These are phyloP conservation scores for Galerucella calmariensis DNA, from an alignment of 2,888 invertebrate genomes.

Conservation along the genomic window DNA sequence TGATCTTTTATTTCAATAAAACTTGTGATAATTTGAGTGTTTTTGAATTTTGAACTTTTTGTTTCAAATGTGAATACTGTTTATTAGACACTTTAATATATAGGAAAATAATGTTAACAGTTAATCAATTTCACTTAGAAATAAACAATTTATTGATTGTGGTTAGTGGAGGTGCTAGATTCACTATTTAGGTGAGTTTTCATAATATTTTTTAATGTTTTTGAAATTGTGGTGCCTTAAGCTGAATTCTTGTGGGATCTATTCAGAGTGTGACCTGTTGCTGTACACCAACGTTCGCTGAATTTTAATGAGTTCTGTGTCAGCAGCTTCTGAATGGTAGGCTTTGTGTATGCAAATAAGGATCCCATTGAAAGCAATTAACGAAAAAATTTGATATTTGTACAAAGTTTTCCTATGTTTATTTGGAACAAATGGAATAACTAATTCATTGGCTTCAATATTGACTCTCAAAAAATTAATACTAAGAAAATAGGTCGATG, in stretches of 20 bases:
- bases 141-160: background rate
- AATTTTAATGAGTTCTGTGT: conserved; percentile 3
- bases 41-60: background rate
- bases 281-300: conserved; percentile 4
- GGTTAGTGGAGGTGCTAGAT: background rate
- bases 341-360: background rate
- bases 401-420: too few relatives aligned
- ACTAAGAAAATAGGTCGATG: too few relatives aligned
- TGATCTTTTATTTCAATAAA: background rate
- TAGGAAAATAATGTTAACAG: background rate
- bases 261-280: conserved; percentile 21
- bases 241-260: background rate
- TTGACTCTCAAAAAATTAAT: too few relatives aligned
- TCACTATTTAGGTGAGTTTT: conserved; percentile 19
- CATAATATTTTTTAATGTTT: background rate
- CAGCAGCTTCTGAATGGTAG: background rate
- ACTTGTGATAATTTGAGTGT: background rate
- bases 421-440: too few relatives aligned
- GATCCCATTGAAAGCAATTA: too few relatives aligned
- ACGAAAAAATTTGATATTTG: too few relatives aligned
- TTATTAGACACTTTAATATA: too few relatives aligned
- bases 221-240: background rate
- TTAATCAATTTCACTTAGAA: background rate
- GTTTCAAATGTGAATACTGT: background rate
- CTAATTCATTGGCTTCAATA: too few relatives aligned